Percentiles rank a stretch among this genome's conserved stretches.
These are phyloP conservation scores for Acholoe squamosa DNA, from an alignment of 2,888 invertebrate species.

Conservation along the genomic window DNA sequence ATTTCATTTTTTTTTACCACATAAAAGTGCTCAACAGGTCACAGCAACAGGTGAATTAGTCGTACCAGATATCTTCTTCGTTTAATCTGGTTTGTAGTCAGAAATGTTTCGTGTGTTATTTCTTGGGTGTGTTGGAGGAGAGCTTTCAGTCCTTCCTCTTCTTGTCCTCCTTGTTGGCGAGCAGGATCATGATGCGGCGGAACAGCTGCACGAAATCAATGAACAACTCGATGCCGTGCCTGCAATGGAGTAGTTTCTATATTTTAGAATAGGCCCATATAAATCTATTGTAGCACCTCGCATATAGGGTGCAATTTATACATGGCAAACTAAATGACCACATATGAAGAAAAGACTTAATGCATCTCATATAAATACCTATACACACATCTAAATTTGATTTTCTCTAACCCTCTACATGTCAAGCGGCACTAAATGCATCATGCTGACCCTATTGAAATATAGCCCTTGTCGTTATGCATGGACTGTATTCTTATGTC, in stretches of 20 bases:
- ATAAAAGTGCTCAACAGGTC: slow-evolving; percentile 11
- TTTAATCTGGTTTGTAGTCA: background rate
- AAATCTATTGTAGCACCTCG: no score
- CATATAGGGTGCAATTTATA: no score
- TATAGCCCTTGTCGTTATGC: no score
- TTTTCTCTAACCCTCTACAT: no score
- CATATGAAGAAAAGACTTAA: no score
- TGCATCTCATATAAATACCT: no score
- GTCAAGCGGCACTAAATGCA: no score
- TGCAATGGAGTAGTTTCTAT: slow-evolving; percentile 71
- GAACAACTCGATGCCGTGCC: slow-evolving; percentile 95
- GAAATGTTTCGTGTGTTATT: background rate
- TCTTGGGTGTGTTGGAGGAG: background rate
- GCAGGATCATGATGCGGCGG: slow-evolving; percentile 94
- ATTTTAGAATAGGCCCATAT: no score
- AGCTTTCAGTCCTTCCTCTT: slow-evolving; percentile 63
- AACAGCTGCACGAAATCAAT: slow-evolving; percentile 97
- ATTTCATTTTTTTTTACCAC: background rate
- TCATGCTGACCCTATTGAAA: no score
- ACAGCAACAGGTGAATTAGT: background rate
- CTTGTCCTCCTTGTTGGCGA: slow-evolving; percentile 84
- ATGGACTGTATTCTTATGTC: no score
- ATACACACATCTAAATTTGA: no score
- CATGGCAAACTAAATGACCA: no score
- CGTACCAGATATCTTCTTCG: background rate